Percentiles rank a stretch among this genome's conserved stretches.
Evolutionary conservation across 1,140 invertebrate species (phyloP).

Genomic region (Drosophila athabasca): DNA sequence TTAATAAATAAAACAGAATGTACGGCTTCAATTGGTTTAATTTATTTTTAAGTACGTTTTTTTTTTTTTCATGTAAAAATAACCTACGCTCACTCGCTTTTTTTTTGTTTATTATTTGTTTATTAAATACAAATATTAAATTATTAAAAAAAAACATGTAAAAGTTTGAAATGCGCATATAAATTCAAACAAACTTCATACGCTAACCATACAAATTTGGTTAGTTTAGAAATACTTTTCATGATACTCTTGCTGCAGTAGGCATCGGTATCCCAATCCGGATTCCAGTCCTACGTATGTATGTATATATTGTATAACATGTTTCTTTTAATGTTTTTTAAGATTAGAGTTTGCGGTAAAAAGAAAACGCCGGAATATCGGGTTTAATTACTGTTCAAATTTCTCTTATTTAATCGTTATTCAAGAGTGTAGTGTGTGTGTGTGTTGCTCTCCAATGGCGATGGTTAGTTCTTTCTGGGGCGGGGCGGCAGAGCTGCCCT

Average conservation of each 20-base stretch:
- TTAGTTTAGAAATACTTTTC: constrained; percentile 76
- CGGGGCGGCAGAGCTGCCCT: constrained; percentile 16
- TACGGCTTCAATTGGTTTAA: constrained; percentile 63
- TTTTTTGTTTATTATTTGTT: constrained; percentile 35
- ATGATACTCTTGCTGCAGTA: constrained; percentile 49
- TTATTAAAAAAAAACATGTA: constrained; percentile 77
- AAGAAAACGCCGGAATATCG: constrained; percentile 37
- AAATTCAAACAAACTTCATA: constrained; percentile 59
- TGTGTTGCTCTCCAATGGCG: background rate
- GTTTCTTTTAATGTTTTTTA: background rate
- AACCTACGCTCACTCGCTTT: constrained; percentile 65
- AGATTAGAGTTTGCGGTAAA: constrained; percentile 12
- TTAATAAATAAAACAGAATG: constrained; percentile 4
- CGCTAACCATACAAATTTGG: constrained; percentile 40
- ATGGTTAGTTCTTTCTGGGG: constrained; percentile 29
- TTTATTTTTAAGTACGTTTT: constrained; percentile 72
- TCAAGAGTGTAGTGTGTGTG: constrained; percentile 12
- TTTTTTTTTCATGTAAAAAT: constrained; percentile 69
- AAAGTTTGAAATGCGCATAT: constrained; percentile 75
- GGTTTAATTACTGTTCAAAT: constrained; percentile 9
- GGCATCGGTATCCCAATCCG: constrained; percentile 4
- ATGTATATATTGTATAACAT: constrained; percentile 11
- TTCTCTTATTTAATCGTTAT: constrained; percentile 19
- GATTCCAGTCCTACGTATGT: constrained; percentile 29
- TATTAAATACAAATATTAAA: constrained; percentile 80